Base-by-base conservation (phyloP, 2,113 vertebrate genomes). In the rat (Rattus norvegicus) region DNA sequence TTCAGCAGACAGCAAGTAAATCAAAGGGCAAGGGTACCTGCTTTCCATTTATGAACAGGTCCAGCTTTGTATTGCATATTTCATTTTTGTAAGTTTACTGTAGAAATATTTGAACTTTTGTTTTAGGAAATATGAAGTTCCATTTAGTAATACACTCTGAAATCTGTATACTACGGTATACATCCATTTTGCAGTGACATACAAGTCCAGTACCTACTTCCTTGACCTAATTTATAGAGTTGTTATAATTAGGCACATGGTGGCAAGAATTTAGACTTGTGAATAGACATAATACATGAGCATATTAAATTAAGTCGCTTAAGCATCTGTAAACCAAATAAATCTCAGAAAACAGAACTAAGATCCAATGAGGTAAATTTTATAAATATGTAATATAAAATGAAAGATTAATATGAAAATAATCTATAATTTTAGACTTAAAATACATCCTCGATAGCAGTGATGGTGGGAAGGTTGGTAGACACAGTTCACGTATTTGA, bases 1-100 rank as follows among this genome's bases (percentile, higher is more conserved):
- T 33, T 96, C 54, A 88, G 72, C 69, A 97, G 91, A 92, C 73
- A 93, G 69, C 52, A 94, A 95, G 65, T 59, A 91, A 90, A 95
- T 49, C 61, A 94, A 96, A 88, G 36, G 26, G 30, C 22, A 30
- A 70, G 67, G 43, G 12, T 75, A 65, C 12, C 76, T 84, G 26
- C 47, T 94, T 95, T 73, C 24, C 70, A 39, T 92, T 47, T 30
- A 65, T 72, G 36, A 93, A 77, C 3, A 70, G 20, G 13, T 1
- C 70, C n/a, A 93, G 59, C 49, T 73, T 2, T 28, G 77, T 73
- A 56, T 2, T 33, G 81, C 0, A 7, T 24, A 33, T 43, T 95
- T 81, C 24, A 70, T 43, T 87, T 93, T 95, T 91, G 61, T 8
- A 92, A 79, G 20, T 70, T 90, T 90, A 73, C 22, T 67, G 3